Evolutionary conservation across 2,888 invertebrate genomes (phyloP).

Genomic region (Rhogogaster chlorosoma): DNA sequence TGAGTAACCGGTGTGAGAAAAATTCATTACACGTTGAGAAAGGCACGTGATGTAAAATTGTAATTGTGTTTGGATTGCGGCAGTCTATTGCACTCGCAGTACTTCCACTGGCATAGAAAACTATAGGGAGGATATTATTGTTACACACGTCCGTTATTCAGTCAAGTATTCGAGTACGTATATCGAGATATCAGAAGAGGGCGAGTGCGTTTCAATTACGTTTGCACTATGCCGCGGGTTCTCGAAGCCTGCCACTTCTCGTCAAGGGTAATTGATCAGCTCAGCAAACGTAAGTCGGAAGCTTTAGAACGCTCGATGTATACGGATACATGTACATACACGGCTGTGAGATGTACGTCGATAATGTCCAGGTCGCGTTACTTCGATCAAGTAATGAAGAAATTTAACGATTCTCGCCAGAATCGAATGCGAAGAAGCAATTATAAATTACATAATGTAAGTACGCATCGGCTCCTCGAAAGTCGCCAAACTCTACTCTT

Average conservation of each 20-base stretch:
- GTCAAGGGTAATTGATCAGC: background rate
- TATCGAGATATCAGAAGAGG: background rate
- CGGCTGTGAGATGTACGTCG: too few species aligned
- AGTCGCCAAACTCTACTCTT: background rate
- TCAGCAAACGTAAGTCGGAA: background rate
- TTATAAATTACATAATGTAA: background rate
- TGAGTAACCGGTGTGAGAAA: conserved; percentile 34
- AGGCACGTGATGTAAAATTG: conserved; percentile 9
- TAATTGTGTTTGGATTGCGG: conserved; percentile 27
- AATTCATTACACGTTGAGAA: background rate
- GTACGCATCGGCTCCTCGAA: background rate
- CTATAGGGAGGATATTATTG: background rate
- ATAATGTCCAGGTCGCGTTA: background rate
- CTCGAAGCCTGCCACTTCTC: conserved; percentile 1
- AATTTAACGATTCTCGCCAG: background rate
- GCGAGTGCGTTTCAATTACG: background rate
- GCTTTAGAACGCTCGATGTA: background rate
- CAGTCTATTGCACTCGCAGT: background rate
- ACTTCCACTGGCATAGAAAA: background rate
- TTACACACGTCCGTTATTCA: conserved; percentile 3
- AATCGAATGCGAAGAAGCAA: background rate
- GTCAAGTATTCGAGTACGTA: background rate
- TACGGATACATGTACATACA: background rate
- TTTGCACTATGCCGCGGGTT: background rate
- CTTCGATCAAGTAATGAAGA: background rate